These are phyloP conservation scores for Amphiduros pacificus DNA, from an alignment of 2,888 invertebrate species.

Conservation along the genomic window DNA sequence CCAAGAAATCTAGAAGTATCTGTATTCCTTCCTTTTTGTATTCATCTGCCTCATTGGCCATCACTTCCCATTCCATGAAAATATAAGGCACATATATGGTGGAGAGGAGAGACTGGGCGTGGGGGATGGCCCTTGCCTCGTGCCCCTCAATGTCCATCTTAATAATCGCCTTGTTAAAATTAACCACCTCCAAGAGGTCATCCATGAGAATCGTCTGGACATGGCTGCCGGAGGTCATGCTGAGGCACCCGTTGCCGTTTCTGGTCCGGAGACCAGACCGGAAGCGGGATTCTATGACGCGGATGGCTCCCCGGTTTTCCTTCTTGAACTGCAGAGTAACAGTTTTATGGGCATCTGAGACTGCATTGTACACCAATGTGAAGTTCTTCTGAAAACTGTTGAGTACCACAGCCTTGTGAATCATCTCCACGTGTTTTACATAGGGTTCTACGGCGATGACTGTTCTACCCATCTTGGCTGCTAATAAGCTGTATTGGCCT, in stretches of 20 bases:
- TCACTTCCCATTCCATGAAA: conserved; percentile 17
- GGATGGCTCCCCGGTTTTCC: conserved; percentile 16
- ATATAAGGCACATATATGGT: conserved; percentile 15
- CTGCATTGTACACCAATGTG: conserved; percentile 16
- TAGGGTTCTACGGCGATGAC: conserved; percentile 21
- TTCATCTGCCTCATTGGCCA: conserved; percentile 5
- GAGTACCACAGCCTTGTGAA: conserved; percentile 10
- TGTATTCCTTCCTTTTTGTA: conserved; percentile 8
- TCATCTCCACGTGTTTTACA: conserved; percentile 10
- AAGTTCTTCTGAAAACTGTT: conserved; percentile 10
- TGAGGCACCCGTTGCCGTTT: not conserved
- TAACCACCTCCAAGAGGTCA: conserved; percentile 8
- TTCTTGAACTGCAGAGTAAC: conserved; percentile 12
- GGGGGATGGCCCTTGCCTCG: conserved; percentile 12
- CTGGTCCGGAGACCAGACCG: not conserved
- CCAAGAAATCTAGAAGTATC: conserved; percentile 10
- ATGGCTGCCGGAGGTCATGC: conserved; percentile 4
- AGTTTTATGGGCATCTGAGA: conserved; percentile 5
- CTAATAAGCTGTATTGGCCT: conserved; percentile 17
- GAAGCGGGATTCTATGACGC: conserved; percentile 9
- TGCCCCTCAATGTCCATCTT: conserved; percentile 23
- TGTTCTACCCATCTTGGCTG: conserved; percentile 6
- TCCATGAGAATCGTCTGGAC: conserved; percentile 17
- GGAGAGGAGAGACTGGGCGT: conserved; percentile 11
- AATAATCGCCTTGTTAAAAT: conserved; percentile 14